These are phyloP conservation scores for Phaethornis superciliosus DNA, from an alignment of 2,113 vertebrate genomes.

Conservation along the genomic window DNA sequence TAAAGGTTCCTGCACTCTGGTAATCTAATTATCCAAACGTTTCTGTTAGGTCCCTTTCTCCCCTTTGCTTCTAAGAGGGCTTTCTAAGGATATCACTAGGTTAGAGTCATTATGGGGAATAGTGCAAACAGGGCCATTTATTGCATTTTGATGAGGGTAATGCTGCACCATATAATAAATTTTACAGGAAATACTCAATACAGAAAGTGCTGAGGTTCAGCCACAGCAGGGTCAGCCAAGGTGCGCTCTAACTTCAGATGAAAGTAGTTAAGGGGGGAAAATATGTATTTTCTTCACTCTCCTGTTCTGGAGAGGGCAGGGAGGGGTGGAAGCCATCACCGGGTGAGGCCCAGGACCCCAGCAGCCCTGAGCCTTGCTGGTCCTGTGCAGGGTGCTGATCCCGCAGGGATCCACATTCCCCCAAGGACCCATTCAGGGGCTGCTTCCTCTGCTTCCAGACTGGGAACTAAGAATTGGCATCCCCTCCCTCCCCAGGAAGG, in stretches of 20 bases:
- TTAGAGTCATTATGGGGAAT: constrained; percentile 50
- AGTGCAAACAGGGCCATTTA: constrained; percentile 63
- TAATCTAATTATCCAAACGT: constrained; percentile 71
- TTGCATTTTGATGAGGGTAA: constrained; percentile 71
- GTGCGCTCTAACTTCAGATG: background rate
- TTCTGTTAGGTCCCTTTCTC: constrained; percentile 24
- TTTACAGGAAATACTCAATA: constrained; percentile 28
- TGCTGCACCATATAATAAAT: constrained; percentile 62
- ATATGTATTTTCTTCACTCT: background rate
- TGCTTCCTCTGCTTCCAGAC: constrained; percentile 67
- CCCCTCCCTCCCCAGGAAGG: constrained; percentile 39
- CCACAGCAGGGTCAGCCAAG: constrained; percentile 52
- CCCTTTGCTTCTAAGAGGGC: constrained; percentile 47
- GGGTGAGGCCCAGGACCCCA: too few relatives aligned
- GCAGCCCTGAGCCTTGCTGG: too few relatives aligned
- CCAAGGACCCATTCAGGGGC: constrained; percentile 31
- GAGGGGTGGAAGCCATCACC: background rate
- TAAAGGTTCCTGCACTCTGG: constrained; percentile 53
- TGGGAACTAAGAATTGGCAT: constrained; percentile 53
- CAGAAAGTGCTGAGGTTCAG: constrained; percentile 35
- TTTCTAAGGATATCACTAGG: constrained; percentile 60
- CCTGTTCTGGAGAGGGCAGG: background rate
- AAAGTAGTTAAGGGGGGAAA: constrained; percentile 1
- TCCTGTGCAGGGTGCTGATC: too few relatives aligned
- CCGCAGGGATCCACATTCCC: too few relatives aligned